Evolutionary conservation across 2,113 vertebrate species (phyloP), one percentile per base, ranked within the genome.

Genomic region (Microcebus griseorufus): DNA sequence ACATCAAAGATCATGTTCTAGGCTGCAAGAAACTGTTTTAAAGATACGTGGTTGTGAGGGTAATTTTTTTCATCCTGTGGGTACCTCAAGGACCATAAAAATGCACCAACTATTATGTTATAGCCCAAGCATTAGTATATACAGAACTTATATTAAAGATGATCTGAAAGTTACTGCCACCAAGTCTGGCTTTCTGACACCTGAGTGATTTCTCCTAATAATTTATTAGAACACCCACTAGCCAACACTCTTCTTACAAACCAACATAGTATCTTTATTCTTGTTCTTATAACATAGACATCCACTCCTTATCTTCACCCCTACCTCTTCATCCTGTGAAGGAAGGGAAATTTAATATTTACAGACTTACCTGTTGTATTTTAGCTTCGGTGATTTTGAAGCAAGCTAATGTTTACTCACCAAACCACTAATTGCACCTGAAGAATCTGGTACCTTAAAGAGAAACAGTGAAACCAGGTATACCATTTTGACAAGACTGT

Each of bases 401-500:
- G 6, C 51, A 48, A 75, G 16, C 90, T 86, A 37, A n/a, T 32
- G 22, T 93, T 96, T 92, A 29, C 13, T 95, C 34, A 94, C 3
- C 73, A 93, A 80, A 75, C 3, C 25, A 78, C 37, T 93, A 62
- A 81, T 27, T 34, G 29, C 17, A 89, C 18, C 39, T 82, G 80
- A 80, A 80, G 37, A 60, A 5, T 82, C 37, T 95, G n/a, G 22
- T n/a, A 73, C 83, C 20, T 2, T 5, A 65, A 62, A 86, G 18
- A 60, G 83, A 92, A 94, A 62, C 6, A 90, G 37, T 69, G n/a
- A 23, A 25, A 78, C 55, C n/a, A 73, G 17, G 10, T 39, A 34
- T 6, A 81, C 1, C 17, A 79, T 81, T 95, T 96, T 60, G 62
- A 86, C 83, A 97, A 94, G 79, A 88, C 25, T 53, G 73, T 10